phyloP scores from a whole-genome alignment of 2,113 vertebrate genomes.

The Trinectes maculatus region DNA sequence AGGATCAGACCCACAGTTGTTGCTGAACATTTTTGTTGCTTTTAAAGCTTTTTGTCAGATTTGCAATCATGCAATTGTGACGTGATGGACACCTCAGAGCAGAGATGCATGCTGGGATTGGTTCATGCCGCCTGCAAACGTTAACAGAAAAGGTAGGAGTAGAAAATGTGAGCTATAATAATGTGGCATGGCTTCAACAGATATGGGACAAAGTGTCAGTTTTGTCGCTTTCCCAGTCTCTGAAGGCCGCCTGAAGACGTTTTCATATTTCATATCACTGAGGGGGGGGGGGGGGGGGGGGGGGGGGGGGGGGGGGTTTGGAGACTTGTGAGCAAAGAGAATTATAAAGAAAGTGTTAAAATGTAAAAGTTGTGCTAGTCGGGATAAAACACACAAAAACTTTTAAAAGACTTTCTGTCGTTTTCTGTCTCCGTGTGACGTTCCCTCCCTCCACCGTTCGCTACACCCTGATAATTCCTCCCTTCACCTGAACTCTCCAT shows the following conservation, averaged over 20 bases:
- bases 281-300: no score
- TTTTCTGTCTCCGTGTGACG: not conserved
- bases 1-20: no score
- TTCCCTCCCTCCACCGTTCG: constrained; percentile 1
- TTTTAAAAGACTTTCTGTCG: no score
- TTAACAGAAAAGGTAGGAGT: not conserved
- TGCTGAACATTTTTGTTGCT: no score
- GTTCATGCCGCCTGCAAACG: not conserved
- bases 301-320: not conserved
- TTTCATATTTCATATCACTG: no score
- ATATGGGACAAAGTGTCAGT: not conserved
- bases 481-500: constrained; percentile 11
- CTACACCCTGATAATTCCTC: constrained; percentile 7
- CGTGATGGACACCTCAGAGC: no score
- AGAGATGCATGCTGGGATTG: not conserved
- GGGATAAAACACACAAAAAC: not conserved
- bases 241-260: no score
- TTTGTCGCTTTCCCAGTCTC: not conserved
- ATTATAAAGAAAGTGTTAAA: not conserved
- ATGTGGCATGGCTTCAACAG: not conserved
- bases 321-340: constrained; percentile 5
- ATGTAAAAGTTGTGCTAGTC: not conserved
- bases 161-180: not conserved
- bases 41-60: no score
- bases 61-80: no score